phyloP scores from a whole-genome alignment of 2,113 vertebrate species.

The Scalopus aquaticus region DNA sequence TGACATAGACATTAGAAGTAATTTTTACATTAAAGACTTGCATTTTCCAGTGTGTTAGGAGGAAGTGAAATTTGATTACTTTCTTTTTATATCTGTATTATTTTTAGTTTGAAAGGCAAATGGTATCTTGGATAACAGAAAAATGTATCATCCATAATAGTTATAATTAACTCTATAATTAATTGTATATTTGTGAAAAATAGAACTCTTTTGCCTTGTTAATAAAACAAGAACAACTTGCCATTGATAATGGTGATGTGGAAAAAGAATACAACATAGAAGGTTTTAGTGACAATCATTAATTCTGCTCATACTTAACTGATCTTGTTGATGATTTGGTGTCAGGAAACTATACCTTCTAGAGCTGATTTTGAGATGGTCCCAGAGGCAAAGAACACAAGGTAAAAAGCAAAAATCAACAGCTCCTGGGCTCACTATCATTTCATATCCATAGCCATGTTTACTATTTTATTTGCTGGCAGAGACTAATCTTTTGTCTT shows the following conservation, averaged over 20 bases:
- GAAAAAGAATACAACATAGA: neutral
- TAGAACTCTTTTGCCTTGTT: slow-evolving; percentile 4
- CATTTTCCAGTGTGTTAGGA: slow-evolving; percentile 17
- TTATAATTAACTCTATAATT: neutral
- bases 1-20: neutral
- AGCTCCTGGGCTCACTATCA: neutral
- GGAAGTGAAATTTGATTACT: neutral
- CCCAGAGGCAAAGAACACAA: neutral
- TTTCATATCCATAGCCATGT: neutral
- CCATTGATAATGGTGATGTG: neutral
- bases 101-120: neutral
- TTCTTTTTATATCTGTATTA: neutral
- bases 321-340: neutral
- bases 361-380: neutral
- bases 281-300: neutral
- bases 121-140: neutral
- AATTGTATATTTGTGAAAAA: neutral
- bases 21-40: neutral
- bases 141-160: neutral
- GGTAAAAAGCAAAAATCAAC: neutral
- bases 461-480: neutral
- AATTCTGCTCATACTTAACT: neutral
- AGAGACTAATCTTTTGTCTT: neutral
- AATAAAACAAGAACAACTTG: neutral
- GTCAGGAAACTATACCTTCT: neutral